Evolutionary conservation across 2,888 invertebrate genomes (phyloP).

Genomic region (Nymphalis c-album): DNA sequence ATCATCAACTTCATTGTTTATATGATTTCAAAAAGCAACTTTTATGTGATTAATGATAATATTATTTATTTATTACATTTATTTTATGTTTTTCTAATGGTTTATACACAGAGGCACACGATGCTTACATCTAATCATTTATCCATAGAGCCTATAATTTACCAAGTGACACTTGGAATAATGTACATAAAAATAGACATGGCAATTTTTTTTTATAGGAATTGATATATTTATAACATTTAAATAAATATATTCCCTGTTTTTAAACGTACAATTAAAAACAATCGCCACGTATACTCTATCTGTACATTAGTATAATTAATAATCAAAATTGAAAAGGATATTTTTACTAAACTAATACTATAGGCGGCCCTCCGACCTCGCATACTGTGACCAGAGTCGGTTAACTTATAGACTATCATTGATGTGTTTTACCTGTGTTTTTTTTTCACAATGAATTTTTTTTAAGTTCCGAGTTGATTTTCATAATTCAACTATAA

Average conservation of each 20-base stretch:
- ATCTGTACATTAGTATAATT: slow-evolving; percentile 43
- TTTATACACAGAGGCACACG: slow-evolving; percentile 80
- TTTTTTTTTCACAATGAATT: background rate
- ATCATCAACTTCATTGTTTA: slow-evolving; percentile 7
- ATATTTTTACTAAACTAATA: slow-evolving; percentile 55
- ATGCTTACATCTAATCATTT: slow-evolving; percentile 56
- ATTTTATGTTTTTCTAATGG: slow-evolving; percentile 55
- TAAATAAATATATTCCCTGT: background rate
- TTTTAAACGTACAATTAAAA: slow-evolving; percentile 13
- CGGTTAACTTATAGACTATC: slow-evolving; percentile 41
- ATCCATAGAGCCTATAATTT: slow-evolving; percentile 16
- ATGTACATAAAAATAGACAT: slow-evolving; percentile 31
- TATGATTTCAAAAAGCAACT: slow-evolving; percentile 17
- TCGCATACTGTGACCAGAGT: slow-evolving; percentile 66
- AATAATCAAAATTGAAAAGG: slow-evolving; percentile 37
- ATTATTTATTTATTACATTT: slow-evolving; percentile 46
- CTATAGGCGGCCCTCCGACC: slow-evolving; percentile 78
- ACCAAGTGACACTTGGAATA: slow-evolving; percentile 9
- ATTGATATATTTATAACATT: background rate
- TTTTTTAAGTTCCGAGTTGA: slow-evolving; percentile 6
- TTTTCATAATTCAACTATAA: slow-evolving; percentile 4
- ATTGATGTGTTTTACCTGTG: slow-evolving; percentile 14
- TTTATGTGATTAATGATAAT: slow-evolving; percentile 25
- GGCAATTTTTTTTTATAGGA: slow-evolving; percentile 26
- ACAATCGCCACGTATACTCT: slow-evolving; percentile 34